Base-by-base conservation (phyloP, 2,888 invertebrate genomes). In the Agonopterix heracliana region DNA sequence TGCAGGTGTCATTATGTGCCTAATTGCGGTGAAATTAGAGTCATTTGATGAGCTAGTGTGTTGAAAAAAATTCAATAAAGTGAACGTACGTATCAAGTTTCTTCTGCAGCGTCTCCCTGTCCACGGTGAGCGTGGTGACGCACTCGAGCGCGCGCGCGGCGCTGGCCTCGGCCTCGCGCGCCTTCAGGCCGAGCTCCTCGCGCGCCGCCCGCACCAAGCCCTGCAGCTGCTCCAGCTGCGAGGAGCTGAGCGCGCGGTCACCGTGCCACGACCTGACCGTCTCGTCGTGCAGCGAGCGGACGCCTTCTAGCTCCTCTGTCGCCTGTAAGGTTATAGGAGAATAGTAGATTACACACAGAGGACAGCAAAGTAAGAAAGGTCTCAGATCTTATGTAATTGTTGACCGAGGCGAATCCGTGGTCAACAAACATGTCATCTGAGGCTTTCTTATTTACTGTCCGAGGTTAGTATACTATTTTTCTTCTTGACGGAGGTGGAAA, bases 251-350 rank as follows among this genome's bases (percentile, higher is more conserved):
- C 2, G 60, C 66, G 11, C 84, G 76, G 56, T 73, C 74, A 34
- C 63, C 50, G 40, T 72, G 77, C 83, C 85, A 85, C 52, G 72
- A 49, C n/a, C 78, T 69, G 2, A 87, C 71, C 5, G 88, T 87
- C 71, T 89, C 89, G 63, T 87, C 85, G 72, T 88, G 87, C 41
- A 91, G 64, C 1, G 90, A 87, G 0, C 84, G 80, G 10, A 88
- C 85, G 47, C 85, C 84, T 55, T 91, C 90, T 54, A 89, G 55
- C 60, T 89, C 88, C n/a, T 81, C 82, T 0, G 81, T 81, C 1
- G 87, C 87, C 83, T 86, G 63, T 0, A 0, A 17, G 2, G 3
- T 17, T 17, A 17, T n/a, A n/a, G n/a, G n/a, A n/a, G 12, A 8
- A n/a, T n/a, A n/a, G n/a, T n/a, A n/a, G n/a, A n/a, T n/a, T n/a